phyloP scores from a whole-genome alignment of 2,113 vertebrate species.

The Corapipo altera region DNA sequence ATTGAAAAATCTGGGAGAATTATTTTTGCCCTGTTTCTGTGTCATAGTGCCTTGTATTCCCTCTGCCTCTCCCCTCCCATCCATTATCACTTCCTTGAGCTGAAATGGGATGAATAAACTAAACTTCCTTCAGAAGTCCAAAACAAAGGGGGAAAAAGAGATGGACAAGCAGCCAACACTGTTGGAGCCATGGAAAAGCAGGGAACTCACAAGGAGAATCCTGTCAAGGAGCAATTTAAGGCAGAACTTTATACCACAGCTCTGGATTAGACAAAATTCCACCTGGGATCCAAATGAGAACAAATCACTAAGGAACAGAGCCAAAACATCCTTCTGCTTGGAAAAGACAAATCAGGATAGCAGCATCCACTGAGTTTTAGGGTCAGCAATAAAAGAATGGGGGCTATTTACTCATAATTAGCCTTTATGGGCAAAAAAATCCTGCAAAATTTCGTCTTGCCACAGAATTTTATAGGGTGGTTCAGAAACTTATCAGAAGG shows the following conservation, averaged over 20 bases:
- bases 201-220: background rate
- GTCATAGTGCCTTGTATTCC: fast-evolving
- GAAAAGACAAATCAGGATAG: background rate
- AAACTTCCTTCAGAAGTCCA: background rate
- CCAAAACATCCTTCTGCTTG: background rate
- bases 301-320: fast-evolving
- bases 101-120: background rate
- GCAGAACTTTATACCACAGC: background rate
- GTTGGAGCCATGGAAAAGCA: background rate
- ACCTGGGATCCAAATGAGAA: background rate
- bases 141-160: background rate
- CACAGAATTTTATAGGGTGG: background rate
- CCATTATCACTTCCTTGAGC: background rate
- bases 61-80: background rate
- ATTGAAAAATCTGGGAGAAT: background rate
- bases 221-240: fast-evolving
- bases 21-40: background rate
- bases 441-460: background rate
- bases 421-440: background rate
- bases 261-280: background rate
- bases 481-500: background rate
- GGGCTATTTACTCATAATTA: background rate
- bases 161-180: background rate
- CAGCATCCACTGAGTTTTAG: background rate
- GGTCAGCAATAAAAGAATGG: background rate